Percentiles rank a stretch among this genome's conserved stretches.
Conservation (phyloP, 2,888 invertebrate species). For the Eristalinus sepulchralis region DNA sequence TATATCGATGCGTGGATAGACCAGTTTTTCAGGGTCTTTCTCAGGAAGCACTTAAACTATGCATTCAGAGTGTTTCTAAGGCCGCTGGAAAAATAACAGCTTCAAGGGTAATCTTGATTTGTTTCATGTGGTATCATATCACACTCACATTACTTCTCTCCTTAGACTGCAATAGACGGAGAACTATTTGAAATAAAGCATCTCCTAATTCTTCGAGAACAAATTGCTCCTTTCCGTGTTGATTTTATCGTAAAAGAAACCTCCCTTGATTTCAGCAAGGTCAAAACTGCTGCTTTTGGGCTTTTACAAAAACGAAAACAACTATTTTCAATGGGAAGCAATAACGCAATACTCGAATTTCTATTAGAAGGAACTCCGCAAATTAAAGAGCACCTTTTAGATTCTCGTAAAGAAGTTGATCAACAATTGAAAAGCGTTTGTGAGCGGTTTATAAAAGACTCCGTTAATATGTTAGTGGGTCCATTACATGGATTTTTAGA, state of each 20-base stretch:
- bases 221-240: constrained; percentile 98
- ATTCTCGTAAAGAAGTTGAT: constrained; percentile 98
- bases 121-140: too few species aligned
- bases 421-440: constrained; percentile 94
- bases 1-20: constrained; percentile 93
- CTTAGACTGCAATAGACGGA: constrained; percentile 92
- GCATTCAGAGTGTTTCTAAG: constrained; percentile 92
- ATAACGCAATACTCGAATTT: constrained; percentile 96
- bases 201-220: constrained; percentile 96
- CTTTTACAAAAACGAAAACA: constrained; percentile 89
- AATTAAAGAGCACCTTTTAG: constrained; percentile 94
- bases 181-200: constrained; percentile 99
- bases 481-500: constrained; percentile 88
- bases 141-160: constrained; percentile 67
- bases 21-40: constrained; percentile 98
- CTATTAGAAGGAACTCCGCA: constrained; percentile 95
- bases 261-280: constrained; percentile 94
- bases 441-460: constrained; percentile 92
- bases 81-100: constrained; percentile 91
- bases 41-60: constrained; percentile 96
- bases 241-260: constrained; percentile 97
- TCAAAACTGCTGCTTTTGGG: constrained; percentile 92
- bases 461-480: constrained; percentile 88
- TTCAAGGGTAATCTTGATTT: constrained; percentile 83
- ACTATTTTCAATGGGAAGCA: constrained; percentile 92